Base-by-base conservation (phyloP, 92 coral and sea anemone species). In the Palythoa heliodiscus region DNA sequence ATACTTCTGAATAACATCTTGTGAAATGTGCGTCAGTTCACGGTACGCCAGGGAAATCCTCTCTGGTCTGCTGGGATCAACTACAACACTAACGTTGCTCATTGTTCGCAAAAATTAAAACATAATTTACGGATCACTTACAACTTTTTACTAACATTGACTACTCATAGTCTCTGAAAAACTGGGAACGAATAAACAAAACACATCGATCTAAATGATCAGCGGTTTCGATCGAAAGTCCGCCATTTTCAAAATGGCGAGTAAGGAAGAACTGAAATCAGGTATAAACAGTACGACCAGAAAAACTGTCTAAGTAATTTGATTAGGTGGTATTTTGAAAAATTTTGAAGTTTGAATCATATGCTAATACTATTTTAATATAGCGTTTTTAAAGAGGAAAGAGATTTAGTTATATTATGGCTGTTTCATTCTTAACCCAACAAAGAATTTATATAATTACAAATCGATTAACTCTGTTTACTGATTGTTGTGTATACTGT, bases 181-280 rank as follows among this genome's bases (percentile, higher is more conserved):
- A 76, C 67, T 76, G 67, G 67, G 68, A 24, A 3, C 66, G n/a
- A 19, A 19, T 47, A 53, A 22, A 4, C 14, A 16, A 7, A 58
- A 63, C 24, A 79, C 20, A 19, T 74, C 84, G 29, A 64, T 19
- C 43, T 12, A 7, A 11, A 4, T 29, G 61, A 5, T 20, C 84
- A 79, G 84, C 84, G 73, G 84, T 23, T 43, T 63, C 57, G 6
- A 10, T 43, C 60, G 54, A 73, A 75, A 73, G 73, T 75, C 94
- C 95, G 93, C 94, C 91, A 83, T 76, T 84, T 93, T 94, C 92
- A 93, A 96, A 91, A 96, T 96, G 99, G 98, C 99, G 92, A 90
- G 98, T 55, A 85, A 91, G 15, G 97, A 94, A 52, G 98, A 96
- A 76, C 86, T 96, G 79, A 96, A 96, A 76, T 87, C 82, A 71